Conservation (phyloP, 2,113 vertebrate species). For the Balaenoptera acutorostrata region DNA sequence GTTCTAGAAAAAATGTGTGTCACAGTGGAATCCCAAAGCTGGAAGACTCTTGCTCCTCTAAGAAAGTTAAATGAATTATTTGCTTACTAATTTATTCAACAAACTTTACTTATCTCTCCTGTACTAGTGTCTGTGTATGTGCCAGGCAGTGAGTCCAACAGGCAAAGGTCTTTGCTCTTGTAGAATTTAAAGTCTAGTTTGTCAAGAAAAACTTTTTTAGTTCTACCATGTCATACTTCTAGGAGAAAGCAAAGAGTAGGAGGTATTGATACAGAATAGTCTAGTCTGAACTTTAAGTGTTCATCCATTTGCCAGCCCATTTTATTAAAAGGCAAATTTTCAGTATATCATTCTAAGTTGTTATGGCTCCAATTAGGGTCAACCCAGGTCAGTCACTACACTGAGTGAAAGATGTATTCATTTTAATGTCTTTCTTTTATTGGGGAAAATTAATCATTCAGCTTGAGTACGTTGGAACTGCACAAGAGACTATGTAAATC, state of each 20-base stretch:
- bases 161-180: not conserved
- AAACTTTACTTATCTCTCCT: not conserved
- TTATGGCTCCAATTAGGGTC: not conserved
- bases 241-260: not conserved
- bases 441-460: not conserved
- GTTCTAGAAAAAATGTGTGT: not conserved
- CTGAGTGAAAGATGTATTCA: not conserved
- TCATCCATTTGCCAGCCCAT: not conserved
- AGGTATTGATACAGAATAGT: not conserved
- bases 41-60: not conserved
- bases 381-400: not conserved
- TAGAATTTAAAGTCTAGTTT: not conserved
- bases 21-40: not conserved
- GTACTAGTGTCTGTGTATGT: not conserved
- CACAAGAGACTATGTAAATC: not conserved
- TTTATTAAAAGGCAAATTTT: constrained; percentile 11
- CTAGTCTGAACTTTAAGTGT: not conserved
- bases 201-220: not conserved
- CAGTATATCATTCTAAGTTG: not conserved
- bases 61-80: not conserved
- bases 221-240: not conserved
- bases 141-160: not conserved
- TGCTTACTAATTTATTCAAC: not conserved
- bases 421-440: constrained; percentile 13
- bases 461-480: not conserved